Base-by-base conservation (phyloP, 2,113 vertebrate species). In the Notothenia coriiceps region DNA sequence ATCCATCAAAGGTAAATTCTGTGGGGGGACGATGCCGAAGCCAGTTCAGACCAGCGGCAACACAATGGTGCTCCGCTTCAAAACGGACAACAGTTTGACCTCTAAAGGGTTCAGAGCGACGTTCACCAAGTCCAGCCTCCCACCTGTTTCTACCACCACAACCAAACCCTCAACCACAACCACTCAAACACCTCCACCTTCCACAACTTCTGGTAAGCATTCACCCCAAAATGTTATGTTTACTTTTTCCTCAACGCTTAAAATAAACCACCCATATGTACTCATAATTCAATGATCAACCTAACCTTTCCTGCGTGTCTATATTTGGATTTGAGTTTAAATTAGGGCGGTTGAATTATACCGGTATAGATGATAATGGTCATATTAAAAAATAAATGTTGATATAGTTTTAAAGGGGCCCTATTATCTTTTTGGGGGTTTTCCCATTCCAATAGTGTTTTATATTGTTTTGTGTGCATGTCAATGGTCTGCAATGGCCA, bases 51-150 rank as follows among this genome's bases (percentile, higher is more conserved):
- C 94, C 80, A 87, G 29, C 2, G 13, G 69, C 59, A 93, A 89
- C 85, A 86, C 82, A 6, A 92, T 95, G 88, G 88, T 93, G 18
- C 79, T 95, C 4, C 89, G 93, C 67, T 95, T 95, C 87, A 94
- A 92, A 83, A 89, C 92, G 0, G 93, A 95, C 82, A 83, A 61
- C 66, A 74, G 1, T 10, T 14, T 83, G 67, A 90, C 68, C n/a
- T 88, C 94, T 17, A 92, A 86, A 74, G 94, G 95, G 43, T 96
- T 96, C 88, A 91, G 13, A 5, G 95, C 94, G 4, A 89, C 67
- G 3, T 95, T 86, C 89, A 94, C 86, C 15, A 90, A 91, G 74
- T 68, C 77, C 67, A 93, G 85, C 70, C 78, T 83, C 50, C 82
- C 90, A 20, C 82, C 89, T 17, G 62, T 88, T 40, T 77, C 82